Conservation (phyloP, 2,113 vertebrate species). For the Mustela nigripes region DNA sequence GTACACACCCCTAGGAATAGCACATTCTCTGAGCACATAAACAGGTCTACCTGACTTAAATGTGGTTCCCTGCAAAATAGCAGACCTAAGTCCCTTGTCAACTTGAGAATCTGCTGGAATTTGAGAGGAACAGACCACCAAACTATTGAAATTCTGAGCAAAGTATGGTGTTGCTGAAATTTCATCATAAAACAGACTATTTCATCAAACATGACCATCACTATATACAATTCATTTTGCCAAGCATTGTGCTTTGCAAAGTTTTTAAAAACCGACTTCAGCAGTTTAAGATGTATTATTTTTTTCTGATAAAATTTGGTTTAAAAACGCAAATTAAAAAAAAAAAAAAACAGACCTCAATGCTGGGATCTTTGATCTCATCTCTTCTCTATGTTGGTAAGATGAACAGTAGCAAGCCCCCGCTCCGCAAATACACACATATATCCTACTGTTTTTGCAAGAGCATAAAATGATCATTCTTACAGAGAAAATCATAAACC, state of each 20-base stretch:
- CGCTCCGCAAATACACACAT: background rate
- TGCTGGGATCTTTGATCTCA: background rate
- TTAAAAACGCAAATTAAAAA: slow-evolving; percentile 3
- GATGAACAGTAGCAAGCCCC: background rate
- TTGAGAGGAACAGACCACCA: background rate
- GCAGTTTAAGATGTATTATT: background rate
- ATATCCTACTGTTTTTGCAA: slow-evolving; percentile 4
- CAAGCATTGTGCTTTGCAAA: background rate
- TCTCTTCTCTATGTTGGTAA: slow-evolving; percentile 25
- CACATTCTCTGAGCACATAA: slow-evolving; percentile 29
- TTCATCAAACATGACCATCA: background rate
- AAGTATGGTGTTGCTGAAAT: slow-evolving; percentile 3
- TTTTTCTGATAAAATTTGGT: background rate
- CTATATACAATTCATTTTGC: background rate
- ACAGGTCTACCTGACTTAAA: slow-evolving; percentile 32
- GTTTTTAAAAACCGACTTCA: background rate
- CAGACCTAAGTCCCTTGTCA: background rate
- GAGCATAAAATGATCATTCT: slow-evolving; percentile 47
- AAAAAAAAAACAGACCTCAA: background rate
- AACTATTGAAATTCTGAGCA: slow-evolving; percentile 47
- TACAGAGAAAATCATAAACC: slow-evolving; percentile 31
- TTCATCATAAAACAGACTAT: background rate
- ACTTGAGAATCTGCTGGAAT: slow-evolving; percentile 50
- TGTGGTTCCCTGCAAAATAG: slow-evolving; percentile 33
- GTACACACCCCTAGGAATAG: background rate